Conservation (phyloP, 2,888 invertebrate species). For the Digitonthophagus gazella region DNA sequence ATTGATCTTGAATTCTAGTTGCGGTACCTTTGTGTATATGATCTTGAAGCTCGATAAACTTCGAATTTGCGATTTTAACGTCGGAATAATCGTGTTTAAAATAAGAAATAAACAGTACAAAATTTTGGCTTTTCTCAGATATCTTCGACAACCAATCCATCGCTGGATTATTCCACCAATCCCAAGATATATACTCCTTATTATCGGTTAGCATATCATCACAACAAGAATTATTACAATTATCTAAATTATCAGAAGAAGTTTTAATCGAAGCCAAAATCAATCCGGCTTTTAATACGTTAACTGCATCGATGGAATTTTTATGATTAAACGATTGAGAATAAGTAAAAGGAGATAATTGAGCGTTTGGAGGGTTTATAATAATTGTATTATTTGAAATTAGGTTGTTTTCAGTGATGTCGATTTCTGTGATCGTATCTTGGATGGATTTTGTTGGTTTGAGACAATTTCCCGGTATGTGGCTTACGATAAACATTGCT, state of each 20-base stretch:
- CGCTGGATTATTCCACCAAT: conserved; percentile 49
- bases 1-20: conserved; percentile 48
- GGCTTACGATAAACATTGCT: conserved; percentile 57
- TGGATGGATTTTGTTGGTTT: conserved; percentile 21
- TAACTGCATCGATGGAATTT: conserved; percentile 40
- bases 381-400: neutral
- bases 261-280: conserved; percentile 44
- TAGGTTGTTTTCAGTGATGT: neutral
- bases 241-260: conserved; percentile 23
- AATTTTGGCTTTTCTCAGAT: conserved; percentile 39
- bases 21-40: conserved; percentile 47
- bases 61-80: conserved; percentile 38
- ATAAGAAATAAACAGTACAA: conserved; percentile 33
- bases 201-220: conserved; percentile 31
- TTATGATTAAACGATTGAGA: neutral
- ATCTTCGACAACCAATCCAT: conserved; percentile 49
- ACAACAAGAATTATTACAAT: conserved; percentile 27
- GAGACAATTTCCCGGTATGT: conserved; percentile 54
- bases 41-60: conserved; percentile 44
- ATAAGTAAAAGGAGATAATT: too few relatives aligned
- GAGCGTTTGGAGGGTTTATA: neutral
- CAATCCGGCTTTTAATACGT: conserved; percentile 46
- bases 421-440: neutral
- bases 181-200: conserved; percentile 44
- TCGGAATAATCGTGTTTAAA: conserved; percentile 36